Percentiles rank a stretch among this genome's conserved stretches.
These are phyloP conservation scores for Temnothorax longispinosus DNA, from an alignment of 1,140 invertebrate genomes.

Conservation along the genomic window DNA sequence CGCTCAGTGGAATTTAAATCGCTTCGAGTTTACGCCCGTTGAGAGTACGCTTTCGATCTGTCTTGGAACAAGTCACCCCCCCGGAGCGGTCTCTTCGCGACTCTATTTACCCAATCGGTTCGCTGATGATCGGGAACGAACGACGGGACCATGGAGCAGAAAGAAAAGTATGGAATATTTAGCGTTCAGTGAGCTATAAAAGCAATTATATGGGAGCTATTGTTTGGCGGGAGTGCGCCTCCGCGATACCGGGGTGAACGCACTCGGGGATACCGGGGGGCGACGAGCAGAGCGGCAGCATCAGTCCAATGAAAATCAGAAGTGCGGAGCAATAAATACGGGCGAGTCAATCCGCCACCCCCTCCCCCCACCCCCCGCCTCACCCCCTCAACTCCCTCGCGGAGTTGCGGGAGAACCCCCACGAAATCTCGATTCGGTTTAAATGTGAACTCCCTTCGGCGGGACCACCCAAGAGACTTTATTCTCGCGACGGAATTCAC, in stretches of 20 bases:
- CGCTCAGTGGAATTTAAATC: constrained; percentile 35
- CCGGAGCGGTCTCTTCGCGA: constrained; percentile 35
- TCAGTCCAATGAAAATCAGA: constrained; percentile 79
- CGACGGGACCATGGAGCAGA: constrained; percentile 73
- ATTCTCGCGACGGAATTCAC: constrained; percentile 53
- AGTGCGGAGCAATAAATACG: constrained; percentile 84
- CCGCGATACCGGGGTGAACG: constrained; percentile 81
- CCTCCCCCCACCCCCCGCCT: not conserved
- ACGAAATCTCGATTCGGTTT: constrained; percentile 77
- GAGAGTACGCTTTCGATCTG: constrained; percentile 54
- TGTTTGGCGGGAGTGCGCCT: constrained; percentile 85
- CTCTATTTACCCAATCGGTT: constrained; percentile 82
- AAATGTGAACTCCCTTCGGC: constrained; percentile 69
- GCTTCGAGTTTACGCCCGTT: constrained; percentile 35
- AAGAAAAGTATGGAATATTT: constrained; percentile 85
- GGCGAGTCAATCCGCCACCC: constrained; percentile 79
- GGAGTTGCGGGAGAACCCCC: constrained; percentile 60
- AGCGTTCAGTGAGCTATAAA: constrained; percentile 85
- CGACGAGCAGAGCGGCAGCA: constrained; percentile 57
- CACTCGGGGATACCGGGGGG: constrained; percentile 58
- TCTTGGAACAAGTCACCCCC: constrained; percentile 72
- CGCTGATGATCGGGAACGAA: constrained; percentile 79
- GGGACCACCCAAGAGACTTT: constrained; percentile 56
- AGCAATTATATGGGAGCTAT: constrained; percentile 85
- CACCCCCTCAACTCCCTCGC: constrained; percentile 37